Conservation (phyloP, 2,113 vertebrate genomes). For the Nothobranchius kuhntae region DNA sequence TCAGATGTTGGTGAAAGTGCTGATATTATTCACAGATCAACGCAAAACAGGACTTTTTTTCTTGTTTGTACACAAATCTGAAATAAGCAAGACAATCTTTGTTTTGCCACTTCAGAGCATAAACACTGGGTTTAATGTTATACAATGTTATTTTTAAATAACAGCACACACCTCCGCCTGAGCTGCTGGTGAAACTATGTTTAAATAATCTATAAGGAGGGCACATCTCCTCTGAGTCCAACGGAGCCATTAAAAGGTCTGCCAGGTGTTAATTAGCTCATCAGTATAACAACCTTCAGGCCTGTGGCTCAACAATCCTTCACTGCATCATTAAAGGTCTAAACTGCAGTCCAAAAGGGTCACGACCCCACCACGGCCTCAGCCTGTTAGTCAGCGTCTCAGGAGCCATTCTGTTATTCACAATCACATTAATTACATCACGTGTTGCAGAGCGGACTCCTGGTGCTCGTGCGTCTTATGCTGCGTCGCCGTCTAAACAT, state of each 20-base stretch:
- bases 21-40: too few relatives aligned
- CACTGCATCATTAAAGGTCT: background rate
- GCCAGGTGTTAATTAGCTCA: background rate
- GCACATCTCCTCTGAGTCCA: background rate
- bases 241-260: background rate
- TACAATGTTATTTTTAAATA: too few relatives aligned
- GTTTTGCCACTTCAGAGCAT: too few relatives aligned
- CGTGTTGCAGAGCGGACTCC: background rate
- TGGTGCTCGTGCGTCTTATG: conserved; percentile 1
- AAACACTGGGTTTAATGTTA: too few relatives aligned
- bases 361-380: background rate
- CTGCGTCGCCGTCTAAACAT: background rate
- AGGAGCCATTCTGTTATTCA: background rate
- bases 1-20: too few relatives aligned
- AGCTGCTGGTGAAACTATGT: too few relatives aligned
- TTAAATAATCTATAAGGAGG: background rate
- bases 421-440: background rate
- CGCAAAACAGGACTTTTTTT: too few relatives aligned
- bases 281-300: background rate
- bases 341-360: background rate
- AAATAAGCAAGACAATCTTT: too few relatives aligned
- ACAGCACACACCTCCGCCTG: too few relatives aligned
- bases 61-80: too few relatives aligned
- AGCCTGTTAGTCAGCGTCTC: background rate
- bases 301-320: background rate